Evolutionary conservation across 2,888 invertebrate species (phyloP).

Genomic region (Sminthurinus aureus): DNA sequence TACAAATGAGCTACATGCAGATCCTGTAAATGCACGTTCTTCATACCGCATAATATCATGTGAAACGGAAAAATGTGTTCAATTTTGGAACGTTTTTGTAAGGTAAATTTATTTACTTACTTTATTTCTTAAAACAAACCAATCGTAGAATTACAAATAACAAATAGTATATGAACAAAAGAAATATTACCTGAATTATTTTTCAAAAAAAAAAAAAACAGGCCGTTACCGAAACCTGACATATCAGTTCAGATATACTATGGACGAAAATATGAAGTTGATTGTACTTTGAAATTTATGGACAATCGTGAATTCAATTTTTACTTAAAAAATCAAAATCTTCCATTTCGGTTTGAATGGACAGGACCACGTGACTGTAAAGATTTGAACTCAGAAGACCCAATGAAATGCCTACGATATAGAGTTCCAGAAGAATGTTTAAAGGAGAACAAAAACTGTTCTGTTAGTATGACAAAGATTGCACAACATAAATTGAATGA

Average conservation of each 20-base stretch:
- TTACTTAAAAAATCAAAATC: neutral
- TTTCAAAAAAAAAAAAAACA: neutral
- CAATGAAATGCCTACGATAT: neutral
- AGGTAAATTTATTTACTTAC: neutral
- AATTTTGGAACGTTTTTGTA: constrained; percentile 16
- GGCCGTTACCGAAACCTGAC: constrained; percentile 21
- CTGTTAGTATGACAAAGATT: neutral
- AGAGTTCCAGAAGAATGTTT: neutral
- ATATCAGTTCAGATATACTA: constrained; percentile 22
- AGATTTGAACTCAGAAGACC: neutral
- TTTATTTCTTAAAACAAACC: too few species aligned
- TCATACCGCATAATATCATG: constrained; percentile 1
- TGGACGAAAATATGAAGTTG: neutral
- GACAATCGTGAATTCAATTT: neutral
- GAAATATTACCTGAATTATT: too few species aligned
- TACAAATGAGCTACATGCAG: neutral
- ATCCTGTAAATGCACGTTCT: constrained; percentile 11
- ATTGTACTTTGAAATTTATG: constrained; percentile 23
- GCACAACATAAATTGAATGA: neutral
- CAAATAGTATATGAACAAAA: too few species aligned
- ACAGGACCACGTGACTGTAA: constrained; percentile 31
- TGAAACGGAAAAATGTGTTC: constrained; percentile 14
- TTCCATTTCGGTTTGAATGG: constrained; percentile 32
- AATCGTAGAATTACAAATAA: too few species aligned
- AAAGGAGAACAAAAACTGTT: neutral